Evolutionary conservation across 2,113 vertebrate species (phyloP), one percentile per base, ranked within the genome.

Genomic region (Anolis carolinensis): DNA sequence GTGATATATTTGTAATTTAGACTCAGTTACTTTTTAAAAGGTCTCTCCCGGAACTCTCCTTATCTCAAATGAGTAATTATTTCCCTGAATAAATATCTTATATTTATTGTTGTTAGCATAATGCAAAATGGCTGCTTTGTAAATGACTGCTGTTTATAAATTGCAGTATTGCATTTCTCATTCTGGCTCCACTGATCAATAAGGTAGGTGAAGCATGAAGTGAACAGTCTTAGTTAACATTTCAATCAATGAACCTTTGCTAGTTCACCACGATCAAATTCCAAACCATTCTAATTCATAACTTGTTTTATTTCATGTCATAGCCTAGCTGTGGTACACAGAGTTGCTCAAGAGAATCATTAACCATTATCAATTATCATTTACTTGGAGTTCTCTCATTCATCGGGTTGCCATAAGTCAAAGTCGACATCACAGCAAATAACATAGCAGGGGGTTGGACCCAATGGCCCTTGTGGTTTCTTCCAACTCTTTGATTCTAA

Each of bases 1-100:
- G 90, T 88, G 85, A 86, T 71, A 79, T 50, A 59, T 20, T 32
- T 25, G 72, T n/a, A 84, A 89, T 76, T 86, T 78, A 90, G 84
- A 59, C 92, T 92, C 89, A 91, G 87, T 89, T 89, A 93, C n/a
- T 79, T 89, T 71, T 85, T 89, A 71, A 86, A 73, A 30, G 90
- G 30, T 86, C 34, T 72, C 83, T 70, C 86, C 72, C 6, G 90
- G 79, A 93, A 89, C 87, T 73, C 48, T 21, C 84, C 65, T 92
- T 89, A 87, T 75, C 55, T 27, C n/a, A 89, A 84, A 87, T 90
- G 90, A 94, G 90, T 65, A 94, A 86, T 92, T 90, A 88, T 93
- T 95, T 93, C 75, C 86, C 21, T 82, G 34, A 75, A 89, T 89
- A 79, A 70, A 94, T 93, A 89, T 88, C 94, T 82, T 89, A 88